A percentile compares a stretch with the other conserved stretches of the same genome.
phyloP scores from a whole-genome alignment of 2,888 invertebrate genomes.

The Nebria salina region DNA sequence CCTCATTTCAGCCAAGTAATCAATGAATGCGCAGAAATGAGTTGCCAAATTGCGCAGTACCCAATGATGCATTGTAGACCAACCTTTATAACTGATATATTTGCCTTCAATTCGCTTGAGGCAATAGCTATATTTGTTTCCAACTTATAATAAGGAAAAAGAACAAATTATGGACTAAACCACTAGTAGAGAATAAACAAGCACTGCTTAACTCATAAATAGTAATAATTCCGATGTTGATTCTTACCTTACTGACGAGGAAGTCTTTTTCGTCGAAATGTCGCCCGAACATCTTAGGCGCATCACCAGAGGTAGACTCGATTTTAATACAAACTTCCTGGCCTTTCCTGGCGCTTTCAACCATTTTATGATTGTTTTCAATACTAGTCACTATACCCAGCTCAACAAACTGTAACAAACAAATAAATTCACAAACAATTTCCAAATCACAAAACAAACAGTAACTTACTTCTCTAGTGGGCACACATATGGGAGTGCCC shows the following conservation, averaged over 20 bases:
- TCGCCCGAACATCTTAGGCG: conserved; percentile 98
- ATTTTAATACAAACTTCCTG: conserved; percentile 97
- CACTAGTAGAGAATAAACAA: too few species aligned
- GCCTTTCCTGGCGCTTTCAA: conserved; percentile 95
- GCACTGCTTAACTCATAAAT: too few species aligned
- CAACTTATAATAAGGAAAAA: too few species aligned
- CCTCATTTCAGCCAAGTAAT: conserved; percentile 12
- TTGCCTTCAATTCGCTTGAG: conserved; percentile 16
- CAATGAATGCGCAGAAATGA: conserved; percentile 28
- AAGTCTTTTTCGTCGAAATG: conserved; percentile 98
- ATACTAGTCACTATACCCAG: conserved; percentile 95
- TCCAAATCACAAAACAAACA: background rate
- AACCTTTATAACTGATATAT: background rate
- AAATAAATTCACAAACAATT: conserved; percentile 16
- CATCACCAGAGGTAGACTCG: conserved; percentile 96
- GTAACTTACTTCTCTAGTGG: conserved; percentile 85
- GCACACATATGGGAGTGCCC: conserved; percentile 98
- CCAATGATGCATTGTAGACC: background rate
- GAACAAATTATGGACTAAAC: too few species aligned
- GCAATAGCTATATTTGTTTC: background rate
- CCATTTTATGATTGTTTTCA: conserved; percentile 93
- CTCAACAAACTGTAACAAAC: conserved; percentile 82
- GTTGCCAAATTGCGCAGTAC: conserved; percentile 14
- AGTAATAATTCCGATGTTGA: background rate
- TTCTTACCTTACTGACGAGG: conserved; percentile 89